Base-by-base conservation (phyloP, 2,797 vertebrate genomes). In the Kryptopterus vitreolus region DNA sequence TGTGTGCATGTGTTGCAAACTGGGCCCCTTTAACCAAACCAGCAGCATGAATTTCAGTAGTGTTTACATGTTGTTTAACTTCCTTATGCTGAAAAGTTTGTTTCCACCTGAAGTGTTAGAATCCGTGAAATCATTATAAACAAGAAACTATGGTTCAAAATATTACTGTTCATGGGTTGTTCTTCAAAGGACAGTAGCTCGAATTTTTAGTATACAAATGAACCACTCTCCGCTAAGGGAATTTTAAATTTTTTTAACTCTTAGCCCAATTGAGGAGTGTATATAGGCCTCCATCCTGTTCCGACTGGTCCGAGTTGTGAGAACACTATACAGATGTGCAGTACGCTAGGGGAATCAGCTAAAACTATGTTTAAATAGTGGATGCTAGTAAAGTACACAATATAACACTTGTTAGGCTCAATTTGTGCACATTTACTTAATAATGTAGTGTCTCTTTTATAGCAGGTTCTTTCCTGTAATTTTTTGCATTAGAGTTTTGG, bases 221-320 rank as follows among this genome's bases (percentile, higher is more conserved):
- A 59, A 18, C 53, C 50, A n/a, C 10, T 26, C 24, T 58, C 72
- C n/a, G 33, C 72, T 43, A 35, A 13, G 35, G 55, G 2, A 7
- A 74, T 24, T 75, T n/a, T n/a, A n/a, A n/a, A 75, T 75, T 75
- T 74, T 59, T 59, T 59, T 9, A 11, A 24, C 55, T 59, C 59
- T 75, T 16, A 59, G 55, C 72, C 55, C 20, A 16, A 24, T 11
- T 46, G 31, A 13, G 6, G 46, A n/a, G 50, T n/a, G 52, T 15
- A 35, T 22, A 7, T n/a, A 13, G 20, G 20, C 29, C 29, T 55
- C 53, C 29, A 57, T 22, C 22, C 11, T 35, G 70, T 31, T 16
- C 29, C 1, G 18, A 20, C 66, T 31, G 46, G 68, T 29, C 31
- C 0, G 12, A n/a, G 69, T 29, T 46, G 6, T 26, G 55, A 18